Evolutionary conservation across 2,113 vertebrate genomes (phyloP), one percentile per base, ranked within the genome.

Genomic region (Limanda limanda): DNA sequence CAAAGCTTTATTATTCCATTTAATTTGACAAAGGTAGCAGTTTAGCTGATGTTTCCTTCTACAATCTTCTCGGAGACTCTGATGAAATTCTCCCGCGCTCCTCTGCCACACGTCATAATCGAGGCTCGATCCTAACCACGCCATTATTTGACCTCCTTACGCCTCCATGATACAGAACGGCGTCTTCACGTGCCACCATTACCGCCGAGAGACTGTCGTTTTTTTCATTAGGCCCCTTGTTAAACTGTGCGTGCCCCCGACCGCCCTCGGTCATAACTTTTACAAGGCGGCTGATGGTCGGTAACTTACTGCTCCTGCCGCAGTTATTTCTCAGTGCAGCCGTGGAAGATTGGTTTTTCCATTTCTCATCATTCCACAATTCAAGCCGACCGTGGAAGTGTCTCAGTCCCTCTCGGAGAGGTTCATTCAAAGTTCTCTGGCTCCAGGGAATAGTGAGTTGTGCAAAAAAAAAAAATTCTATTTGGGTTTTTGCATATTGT

Each of bases 321-420:
- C 81, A 85, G 76, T 79, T 78, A 77, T 84, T 84, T 89, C 73
- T 77, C 80, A 79, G 69, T 59, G 78, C 80, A 67, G 81, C 80
- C 64, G 57, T 72, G 72, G 77, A 74, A 86, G 74, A 87, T 81
- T 86, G 86, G 37, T 78, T 88, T 89, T 88, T 74, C 78, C 76
- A 79, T 86, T 89, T 85, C 78, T 82, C 88, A 70, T 80, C 76
- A 79, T 75, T 73, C 68, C 76, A 78, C 76, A 71, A 84, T 86
- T 78, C 69, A 88, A 67, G 86, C 79, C 4, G 65, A 83, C 85
- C 21, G 47, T 68, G 37, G 78, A 85, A 71, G 71, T 60, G 5
- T 72, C 61, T 82, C 59, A 61, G 58, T 76, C 21, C 56, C 24
- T 17, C 13, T 12, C 63, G 57, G 31, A 80, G 25, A 71, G 58